Evolutionary conservation across 2,888 invertebrate genomes (phyloP).

Genomic region (Monoplex corrugatus): DNA sequence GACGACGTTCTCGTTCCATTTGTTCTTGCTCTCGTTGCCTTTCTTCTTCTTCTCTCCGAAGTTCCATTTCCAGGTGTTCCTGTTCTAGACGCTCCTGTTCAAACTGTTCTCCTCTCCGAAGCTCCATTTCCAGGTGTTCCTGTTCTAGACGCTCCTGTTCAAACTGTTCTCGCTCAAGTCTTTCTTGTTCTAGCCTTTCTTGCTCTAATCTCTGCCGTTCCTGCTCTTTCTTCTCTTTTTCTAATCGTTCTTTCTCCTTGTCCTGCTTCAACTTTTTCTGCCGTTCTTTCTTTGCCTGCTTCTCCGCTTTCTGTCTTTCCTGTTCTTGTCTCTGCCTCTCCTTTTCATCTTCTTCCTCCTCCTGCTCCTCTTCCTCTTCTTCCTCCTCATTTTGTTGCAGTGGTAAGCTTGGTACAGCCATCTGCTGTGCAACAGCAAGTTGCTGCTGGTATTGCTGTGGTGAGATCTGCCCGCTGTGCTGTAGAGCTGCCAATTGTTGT

Average conservation of each 20-base stretch:
- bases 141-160: neutral
- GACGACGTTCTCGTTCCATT: neutral
- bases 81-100: neutral
- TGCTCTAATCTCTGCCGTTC: neutral
- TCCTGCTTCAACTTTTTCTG: neutral
- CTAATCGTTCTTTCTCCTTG: neutral
- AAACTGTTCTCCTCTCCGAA: neutral
- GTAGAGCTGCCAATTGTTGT: neutral
- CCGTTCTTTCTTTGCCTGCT: neutral
- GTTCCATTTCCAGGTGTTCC: neutral
- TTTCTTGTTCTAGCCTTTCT: neutral
- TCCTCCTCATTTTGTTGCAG: neutral
- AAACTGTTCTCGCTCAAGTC: neutral
- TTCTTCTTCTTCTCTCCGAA: neutral
- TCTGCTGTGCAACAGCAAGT: neutral
- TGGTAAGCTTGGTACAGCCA: neutral
- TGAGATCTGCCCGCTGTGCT: neutral
- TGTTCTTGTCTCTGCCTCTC: neutral
- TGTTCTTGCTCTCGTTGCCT: neutral
- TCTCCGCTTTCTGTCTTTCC: neutral
- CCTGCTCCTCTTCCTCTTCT: neutral
- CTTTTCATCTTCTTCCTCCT: neutral
- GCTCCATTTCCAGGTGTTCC: neutral
- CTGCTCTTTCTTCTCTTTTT: neutral
- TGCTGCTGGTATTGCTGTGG: neutral